Percentiles rank a stretch among this genome's conserved stretches.
These are phyloP conservation scores for Hemiprocne comata DNA, from an alignment of 2,113 vertebrate species.

Conservation along the genomic window DNA sequence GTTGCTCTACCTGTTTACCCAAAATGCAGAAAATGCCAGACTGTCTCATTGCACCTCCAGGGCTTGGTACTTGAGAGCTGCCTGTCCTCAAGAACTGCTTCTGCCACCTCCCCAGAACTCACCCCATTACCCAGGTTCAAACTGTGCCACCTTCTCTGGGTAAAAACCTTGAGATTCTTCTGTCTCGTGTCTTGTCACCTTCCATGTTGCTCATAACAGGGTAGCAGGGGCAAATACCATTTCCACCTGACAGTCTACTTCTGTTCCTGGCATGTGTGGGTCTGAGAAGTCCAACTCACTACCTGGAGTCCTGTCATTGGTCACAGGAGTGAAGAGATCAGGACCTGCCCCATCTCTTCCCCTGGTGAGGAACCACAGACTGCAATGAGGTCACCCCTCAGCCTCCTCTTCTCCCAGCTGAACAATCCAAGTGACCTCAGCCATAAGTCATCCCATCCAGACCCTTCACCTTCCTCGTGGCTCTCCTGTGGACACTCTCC, in stretches of 20 bases:
- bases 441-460: too few relatives aligned
- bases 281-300: background rate
- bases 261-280: background rate
- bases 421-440: too few relatives aligned
- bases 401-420: too few relatives aligned
- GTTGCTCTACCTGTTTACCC: background rate
- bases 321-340: too few relatives aligned
- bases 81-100: background rate
- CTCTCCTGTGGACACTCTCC: too few relatives aligned
- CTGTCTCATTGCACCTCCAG: background rate
- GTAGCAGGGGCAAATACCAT: background rate
- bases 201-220: fast-evolving
- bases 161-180: background rate
- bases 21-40: background rate
- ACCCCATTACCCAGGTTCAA: background rate
- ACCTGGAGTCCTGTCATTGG: background rate
- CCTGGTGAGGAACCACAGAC: too few relatives aligned
- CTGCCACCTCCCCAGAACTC: background rate
- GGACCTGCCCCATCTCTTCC: too few relatives aligned
- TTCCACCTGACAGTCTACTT: background rate
- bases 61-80: fast-evolving
- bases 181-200: background rate
- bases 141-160: background rate
- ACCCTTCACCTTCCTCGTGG: too few relatives aligned
- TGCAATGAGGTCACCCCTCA: too few relatives aligned